phyloP scores from a whole-genome alignment of 2,888 invertebrate genomes.

The Drosophila paucipuncta region DNA sequence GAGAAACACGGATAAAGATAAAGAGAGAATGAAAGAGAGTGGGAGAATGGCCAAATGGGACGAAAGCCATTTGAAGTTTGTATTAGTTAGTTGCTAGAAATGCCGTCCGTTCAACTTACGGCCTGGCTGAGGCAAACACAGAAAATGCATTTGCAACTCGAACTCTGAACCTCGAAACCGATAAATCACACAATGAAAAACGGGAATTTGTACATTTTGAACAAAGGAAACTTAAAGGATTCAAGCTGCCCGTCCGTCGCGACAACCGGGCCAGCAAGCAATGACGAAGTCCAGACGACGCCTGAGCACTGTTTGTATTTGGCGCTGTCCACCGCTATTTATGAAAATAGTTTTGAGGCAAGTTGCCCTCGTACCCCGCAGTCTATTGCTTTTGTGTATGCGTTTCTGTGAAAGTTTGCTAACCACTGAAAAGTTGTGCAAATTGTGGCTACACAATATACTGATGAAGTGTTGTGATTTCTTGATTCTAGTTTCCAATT shows the following conservation, averaged over 20 bases:
- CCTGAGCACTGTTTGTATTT: conserved; percentile 58
- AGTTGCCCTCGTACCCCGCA: conserved; percentile 27
- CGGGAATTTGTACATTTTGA: conserved; percentile 77
- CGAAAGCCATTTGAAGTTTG: conserved; percentile 70
- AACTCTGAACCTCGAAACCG: conserved; percentile 80
- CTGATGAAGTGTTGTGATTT: conserved; percentile 67
- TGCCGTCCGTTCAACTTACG: conserved; percentile 25
- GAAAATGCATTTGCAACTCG: conserved; percentile 82
- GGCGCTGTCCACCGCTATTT: conserved; percentile 69
- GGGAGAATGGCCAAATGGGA: conserved; percentile 31
- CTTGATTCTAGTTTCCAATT: conserved; percentile 72
- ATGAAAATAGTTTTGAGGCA: conserved; percentile 75
- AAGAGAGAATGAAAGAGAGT: not conserved
- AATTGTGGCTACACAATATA: conserved; percentile 73
- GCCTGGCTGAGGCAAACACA: conserved; percentile 57
- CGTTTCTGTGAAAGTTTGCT: conserved; percentile 62
- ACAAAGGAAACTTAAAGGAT: conserved; percentile 79
- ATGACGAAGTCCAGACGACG: conserved; percentile 64
- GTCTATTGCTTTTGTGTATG: conserved; percentile 1
- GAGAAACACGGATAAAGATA: conserved; percentile 11
- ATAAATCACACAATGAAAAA: conserved; percentile 83
- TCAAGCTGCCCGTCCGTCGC: conserved; percentile 58
- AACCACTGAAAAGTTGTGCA: conserved; percentile 78
- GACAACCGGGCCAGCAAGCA: conserved; percentile 27
- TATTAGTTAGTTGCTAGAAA: conserved; percentile 58